Percentiles rank a stretch among this genome's conserved stretches.
Evolutionary conservation across 35 echinoderm and acorn worm genomes (phyloP).

Genomic region (Heliocidaris tuberculata): DNA sequence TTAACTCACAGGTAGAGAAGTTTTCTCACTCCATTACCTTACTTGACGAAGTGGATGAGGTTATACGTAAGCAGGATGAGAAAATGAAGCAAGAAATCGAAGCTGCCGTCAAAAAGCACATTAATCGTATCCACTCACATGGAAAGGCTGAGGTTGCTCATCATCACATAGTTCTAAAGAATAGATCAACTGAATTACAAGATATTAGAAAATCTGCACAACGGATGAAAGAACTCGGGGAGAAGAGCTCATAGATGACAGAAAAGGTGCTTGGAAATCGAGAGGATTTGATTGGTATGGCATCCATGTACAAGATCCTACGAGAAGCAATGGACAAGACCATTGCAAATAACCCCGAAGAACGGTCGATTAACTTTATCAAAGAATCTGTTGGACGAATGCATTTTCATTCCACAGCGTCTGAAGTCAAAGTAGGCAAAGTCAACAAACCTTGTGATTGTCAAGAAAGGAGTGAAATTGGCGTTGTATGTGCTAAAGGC

Average conservation of each 20-base stretch:
- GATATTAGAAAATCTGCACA: background rate
- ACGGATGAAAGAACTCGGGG: background rate
- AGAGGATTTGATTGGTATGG: background rate
- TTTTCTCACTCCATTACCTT: background rate
- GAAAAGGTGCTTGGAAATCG: background rate
- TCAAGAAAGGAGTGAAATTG: background rate
- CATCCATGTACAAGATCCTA: constrained; percentile 5
- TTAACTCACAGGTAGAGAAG: background rate
- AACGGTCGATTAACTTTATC: background rate
- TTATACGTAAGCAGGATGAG: background rate
- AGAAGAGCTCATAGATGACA: background rate
- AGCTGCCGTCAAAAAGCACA: background rate
- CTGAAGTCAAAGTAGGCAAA: background rate
- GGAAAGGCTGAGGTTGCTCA: background rate
- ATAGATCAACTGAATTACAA: background rate
- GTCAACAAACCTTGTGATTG: background rate
- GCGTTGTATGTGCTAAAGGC: background rate
- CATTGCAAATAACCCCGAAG: background rate
- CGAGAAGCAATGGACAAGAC: constrained; percentile 3
- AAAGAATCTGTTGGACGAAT: background rate
- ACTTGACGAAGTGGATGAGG: background rate
- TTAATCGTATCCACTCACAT: background rate
- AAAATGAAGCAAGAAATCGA: background rate
- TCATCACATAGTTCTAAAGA: background rate
- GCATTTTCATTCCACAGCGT: background rate